Conservation (phyloP, 2,888 invertebrate genomes). For the Hemicrepidius hirtus region DNA sequence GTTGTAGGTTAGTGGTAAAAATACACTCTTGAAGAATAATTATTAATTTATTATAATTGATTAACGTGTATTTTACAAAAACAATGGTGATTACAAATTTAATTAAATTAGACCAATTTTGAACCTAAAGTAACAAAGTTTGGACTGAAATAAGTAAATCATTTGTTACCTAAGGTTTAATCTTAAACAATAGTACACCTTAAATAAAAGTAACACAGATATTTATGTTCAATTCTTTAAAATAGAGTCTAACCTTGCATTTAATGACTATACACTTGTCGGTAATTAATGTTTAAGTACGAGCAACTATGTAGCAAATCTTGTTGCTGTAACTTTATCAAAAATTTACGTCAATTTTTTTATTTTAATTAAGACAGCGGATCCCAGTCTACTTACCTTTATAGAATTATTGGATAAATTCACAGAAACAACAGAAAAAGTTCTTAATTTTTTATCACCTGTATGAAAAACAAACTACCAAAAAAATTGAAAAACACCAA, state of each 20-base stretch:
- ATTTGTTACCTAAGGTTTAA: slow-evolving; percentile 33
- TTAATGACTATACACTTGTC: slow-evolving; percentile 24
- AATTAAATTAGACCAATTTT: slow-evolving; percentile 39
- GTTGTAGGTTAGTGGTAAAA: no score
- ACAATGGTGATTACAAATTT: slow-evolving; percentile 43
- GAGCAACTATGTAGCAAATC: slow-evolving; percentile 23
- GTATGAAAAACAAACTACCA: neutral
- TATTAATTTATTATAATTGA: slow-evolving; percentile 40
- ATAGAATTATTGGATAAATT: neutral
- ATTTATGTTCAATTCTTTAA: slow-evolving; percentile 24
- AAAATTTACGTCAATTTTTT: slow-evolving; percentile 2
- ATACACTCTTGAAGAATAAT: slow-evolving; percentile 27
- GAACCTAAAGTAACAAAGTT: slow-evolving; percentile 26
- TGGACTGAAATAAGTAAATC: slow-evolving; percentile 18
- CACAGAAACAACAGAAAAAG: neutral
- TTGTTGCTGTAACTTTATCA: slow-evolving; percentile 20
- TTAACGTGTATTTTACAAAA: slow-evolving; percentile 46
- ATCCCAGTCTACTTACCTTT: neutral
- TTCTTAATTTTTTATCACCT: no score
- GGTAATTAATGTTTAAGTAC: slow-evolving; percentile 39
- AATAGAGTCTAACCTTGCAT: slow-evolving; percentile 25
- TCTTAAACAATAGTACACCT: slow-evolving; percentile 13
- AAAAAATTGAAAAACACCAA: neutral
- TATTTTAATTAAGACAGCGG: neutral
- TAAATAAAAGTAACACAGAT: slow-evolving; percentile 46